These are phyloP conservation scores for Rhagium mordax DNA, from an alignment of 2,888 invertebrate species.

Conservation along the genomic window DNA sequence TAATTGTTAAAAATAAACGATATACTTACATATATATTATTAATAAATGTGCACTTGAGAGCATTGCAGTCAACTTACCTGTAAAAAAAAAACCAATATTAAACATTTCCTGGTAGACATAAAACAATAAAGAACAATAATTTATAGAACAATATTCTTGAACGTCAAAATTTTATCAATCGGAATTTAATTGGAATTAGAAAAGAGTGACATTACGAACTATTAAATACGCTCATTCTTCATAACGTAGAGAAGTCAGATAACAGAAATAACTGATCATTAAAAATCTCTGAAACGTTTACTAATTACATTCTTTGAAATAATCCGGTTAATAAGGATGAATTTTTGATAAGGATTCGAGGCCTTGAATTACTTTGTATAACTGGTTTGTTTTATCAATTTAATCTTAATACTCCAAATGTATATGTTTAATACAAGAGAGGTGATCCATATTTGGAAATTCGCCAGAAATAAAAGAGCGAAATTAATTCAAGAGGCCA, in stretches of 20 bases:
- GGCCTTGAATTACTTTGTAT: neutral
- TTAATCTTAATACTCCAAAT: neutral
- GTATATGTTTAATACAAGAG: neutral
- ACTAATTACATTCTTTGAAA: conserved; percentile 40
- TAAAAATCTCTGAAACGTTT: conserved; percentile 42
- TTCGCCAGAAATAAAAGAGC: neutral
- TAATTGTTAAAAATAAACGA: neutral
- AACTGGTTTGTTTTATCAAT: neutral
- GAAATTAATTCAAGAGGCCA: too few relatives aligned
- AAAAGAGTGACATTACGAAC: conserved; percentile 21
- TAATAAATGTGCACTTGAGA: neutral
- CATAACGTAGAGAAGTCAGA: conserved; percentile 34
- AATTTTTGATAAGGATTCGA: conserved; percentile 6
- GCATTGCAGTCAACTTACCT: conserved; percentile 44
- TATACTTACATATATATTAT: neutral
- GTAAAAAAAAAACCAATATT: conserved; percentile 34
- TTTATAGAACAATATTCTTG: neutral
- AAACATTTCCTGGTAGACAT: neutral
- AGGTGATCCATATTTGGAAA: neutral
- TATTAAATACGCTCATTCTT: conserved; percentile 34
- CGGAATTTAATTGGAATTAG: conserved; percentile 28
- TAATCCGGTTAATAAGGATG: conserved; percentile 34
- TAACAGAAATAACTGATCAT: conserved; percentile 37
- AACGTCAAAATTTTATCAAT: conserved; percentile 2
- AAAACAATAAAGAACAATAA: neutral